Base-by-base conservation (phyloP, 2,113 vertebrate genomes). In the Salminus brasiliensis region DNA sequence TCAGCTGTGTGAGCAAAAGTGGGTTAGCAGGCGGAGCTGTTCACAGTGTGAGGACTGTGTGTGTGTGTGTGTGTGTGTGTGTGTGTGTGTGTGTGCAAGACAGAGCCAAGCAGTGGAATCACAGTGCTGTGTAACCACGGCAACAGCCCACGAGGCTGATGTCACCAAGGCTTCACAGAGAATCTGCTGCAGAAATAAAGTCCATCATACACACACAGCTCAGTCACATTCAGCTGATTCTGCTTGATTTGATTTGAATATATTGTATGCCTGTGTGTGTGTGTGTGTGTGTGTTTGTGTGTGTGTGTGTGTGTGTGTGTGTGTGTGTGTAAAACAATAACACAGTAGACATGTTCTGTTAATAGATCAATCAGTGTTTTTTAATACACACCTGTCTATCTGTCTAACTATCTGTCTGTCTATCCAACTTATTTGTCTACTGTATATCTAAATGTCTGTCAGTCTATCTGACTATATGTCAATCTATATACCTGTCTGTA, bases 91-190 rank as follows among this genome's bases (percentile, higher is more conserved):
- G 27, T 34, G 78, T 68, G 78, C 47, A 68, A 57, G 52, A 73
- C 29, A 49, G 36, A 72, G 70, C 32, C 69, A 72, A 72, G 69
- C 45, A 79, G 69, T 65, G 77, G 69, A 72, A 79, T 79, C 77
- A 63, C 68, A 63, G 69, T 60, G 30, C 45, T 65, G 77, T 55
- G 77, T 79, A 79, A 79, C 77, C 77, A 79, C 63, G 80, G 80
- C 80, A 82, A 82, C 80, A 82, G 60, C 47, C 69, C 74, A 71
- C 59, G 80, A 82, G 74, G 69, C 49, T 82, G 74, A 77, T 77
- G 74, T 77, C 80, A 77, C 80, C 55, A 65, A 45, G 47, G 45
- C 68, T 45, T 53, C 69, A 82, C 77, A 66, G 16, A 62, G 73
- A 74, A 81, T 45, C 16, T 43, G 57, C 41, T 41, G 59, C 43